Base-by-base conservation (phyloP, 2,113 vertebrate genomes). In the Junco hyemalis region DNA sequence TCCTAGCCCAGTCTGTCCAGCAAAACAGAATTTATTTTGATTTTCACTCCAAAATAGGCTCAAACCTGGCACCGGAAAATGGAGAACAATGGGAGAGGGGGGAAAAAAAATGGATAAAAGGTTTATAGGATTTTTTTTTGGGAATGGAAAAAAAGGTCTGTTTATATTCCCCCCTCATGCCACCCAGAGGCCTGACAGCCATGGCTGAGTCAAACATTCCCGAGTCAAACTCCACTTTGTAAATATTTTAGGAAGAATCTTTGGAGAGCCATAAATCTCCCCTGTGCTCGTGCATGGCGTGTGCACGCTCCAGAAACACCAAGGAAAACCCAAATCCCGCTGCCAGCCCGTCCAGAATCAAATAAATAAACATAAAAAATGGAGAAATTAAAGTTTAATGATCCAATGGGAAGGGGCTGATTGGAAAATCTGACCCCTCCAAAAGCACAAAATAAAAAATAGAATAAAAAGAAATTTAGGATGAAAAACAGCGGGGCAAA, bases 201-300 rank as follows among this genome's bases (percentile, higher is more conserved):
- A 17, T 11, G 84, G 93, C 69, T 18, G 45, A 91, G 65, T 71
- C 80, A 65, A 74, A 71, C 85, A 40, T 81, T 82, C 71, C 11
- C 45, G 2, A 79, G 78, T 6, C 25, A 5, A 91, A 88, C 95
- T 93, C 48, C 60, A 2, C 96, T 96, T 18, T 96, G 92, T 97
- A 97, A 97, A 96, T 97, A 96, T 95, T 97, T 96, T 92, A 90
- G 69, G 95, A 96, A 93, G 86, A 95, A 95, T 97, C 97, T 96
- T 95, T 17, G 50, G 95, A 95, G 95, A 23, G 86, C 68, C 95
- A 95, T 97, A 92, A 97, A 97, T 97, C 96, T 96, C 9, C 0
- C 4, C 14, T 1, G 53, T 3, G 45, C 14, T 1, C 26, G 21
- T 16, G 68, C 35, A 6, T 4, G 51, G 36, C 14, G 6, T 19